Base-by-base conservation (phyloP, 1,140 invertebrate genomes). In the Homarus americanus region DNA sequence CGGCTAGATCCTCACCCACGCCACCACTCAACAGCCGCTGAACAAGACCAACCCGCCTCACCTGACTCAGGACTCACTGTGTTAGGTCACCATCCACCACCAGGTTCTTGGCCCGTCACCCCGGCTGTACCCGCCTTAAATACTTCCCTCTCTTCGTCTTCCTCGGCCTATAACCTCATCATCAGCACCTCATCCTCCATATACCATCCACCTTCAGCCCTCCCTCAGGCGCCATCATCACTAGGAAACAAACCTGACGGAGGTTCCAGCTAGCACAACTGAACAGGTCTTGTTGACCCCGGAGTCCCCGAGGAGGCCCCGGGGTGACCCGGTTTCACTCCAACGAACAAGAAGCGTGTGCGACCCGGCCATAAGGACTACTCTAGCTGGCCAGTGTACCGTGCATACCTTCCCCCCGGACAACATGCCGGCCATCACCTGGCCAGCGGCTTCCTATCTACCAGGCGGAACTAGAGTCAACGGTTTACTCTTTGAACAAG, bases 401-500 rank as follows among this genome's bases (percentile, higher is more conserved):
- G 58, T 63, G 58, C 58, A 63, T 15, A 49, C 5, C 44, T 49
- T 49, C 44, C 44, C 44, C 44, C 44, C 44, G 44, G 44, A 49
- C 44, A 49, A 49, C 44, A 49, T 49, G 44, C 44, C 44, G 44
- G 5, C 44, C 44, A 49, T 58, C 53, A 15, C 20, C 12, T 4
- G 4, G 53, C 53, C 53, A 24, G 20, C 53, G 1, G 53, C 53
- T 20, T 15, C 53, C 53, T 20, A 24, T 15, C 24, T 58, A 15
- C 12, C 15, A 58, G 20, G 53, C 63, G 79, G 79, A 44, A 58
- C 63, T 58, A 63, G 41, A 44, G 53, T 36, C 79, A 34, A 34
- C 63, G 53, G 79, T 58, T 20, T 82, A 34, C 79, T 82, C 17
- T 82, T 17, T 63, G 79, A 80, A 53, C 34, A 36, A 82, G 53